Conservation (phyloP, 2,797 vertebrate genomes). For the Sciurus vulgaris region DNA sequence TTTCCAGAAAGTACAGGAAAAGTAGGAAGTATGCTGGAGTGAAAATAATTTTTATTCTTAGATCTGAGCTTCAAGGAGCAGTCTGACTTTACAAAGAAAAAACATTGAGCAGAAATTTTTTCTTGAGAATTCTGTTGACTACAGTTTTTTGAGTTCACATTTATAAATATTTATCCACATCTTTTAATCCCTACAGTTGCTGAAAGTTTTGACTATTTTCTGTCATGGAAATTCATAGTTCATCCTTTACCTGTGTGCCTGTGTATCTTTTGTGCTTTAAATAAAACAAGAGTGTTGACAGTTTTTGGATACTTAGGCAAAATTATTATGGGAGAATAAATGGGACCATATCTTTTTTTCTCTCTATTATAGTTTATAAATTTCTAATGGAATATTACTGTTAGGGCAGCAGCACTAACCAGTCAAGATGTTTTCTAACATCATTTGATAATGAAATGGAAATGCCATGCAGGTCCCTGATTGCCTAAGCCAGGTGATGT, state of each 20-base stretch:
- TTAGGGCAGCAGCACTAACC: no score
- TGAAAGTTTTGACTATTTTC: conserved; percentile 69
- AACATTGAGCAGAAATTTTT: conserved; percentile 57
- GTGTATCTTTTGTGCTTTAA: conserved; percentile 51
- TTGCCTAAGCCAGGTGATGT: neutral
- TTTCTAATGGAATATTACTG: neutral
- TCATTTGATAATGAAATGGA: neutral
- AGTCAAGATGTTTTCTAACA: neutral
- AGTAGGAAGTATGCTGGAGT: neutral
- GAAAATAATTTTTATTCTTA: conserved; percentile 63
- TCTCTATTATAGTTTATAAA: neutral
- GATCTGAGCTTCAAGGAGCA: conserved; percentile 69
- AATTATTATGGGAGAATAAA: neutral
- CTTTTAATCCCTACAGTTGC: conserved; percentile 69
- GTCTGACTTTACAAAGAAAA: conserved; percentile 53
- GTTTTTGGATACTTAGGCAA: neutral
- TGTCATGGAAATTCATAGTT: conserved; percentile 67
- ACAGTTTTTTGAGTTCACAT: conserved; percentile 53
- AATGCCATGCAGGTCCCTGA: rapidly evolving
- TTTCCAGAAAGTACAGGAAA: conserved; percentile 49
- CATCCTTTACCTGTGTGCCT: conserved; percentile 15
- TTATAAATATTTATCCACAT: conserved; percentile 81
- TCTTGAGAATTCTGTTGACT: conserved; percentile 72
- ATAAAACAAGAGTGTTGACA: conserved; percentile 60
- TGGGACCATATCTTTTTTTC: neutral